Evolutionary conservation across 2,797 vertebrate genomes (phyloP), one percentile per base, ranked within the genome.

Genomic region (Hydrophis major): DNA sequence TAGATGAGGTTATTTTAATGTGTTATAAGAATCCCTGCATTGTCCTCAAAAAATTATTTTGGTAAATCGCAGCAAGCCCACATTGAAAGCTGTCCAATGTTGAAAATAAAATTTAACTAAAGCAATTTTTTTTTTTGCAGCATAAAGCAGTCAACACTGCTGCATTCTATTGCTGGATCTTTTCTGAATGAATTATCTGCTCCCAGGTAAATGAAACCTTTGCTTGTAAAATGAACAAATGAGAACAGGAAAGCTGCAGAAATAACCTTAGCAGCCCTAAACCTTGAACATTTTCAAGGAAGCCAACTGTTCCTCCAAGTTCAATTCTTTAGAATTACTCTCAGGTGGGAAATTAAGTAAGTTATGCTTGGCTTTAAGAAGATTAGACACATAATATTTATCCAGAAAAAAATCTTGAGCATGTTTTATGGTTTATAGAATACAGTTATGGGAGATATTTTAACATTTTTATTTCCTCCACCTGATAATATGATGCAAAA

Each of bases 101-200:
- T 59, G 16, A 10, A 25, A 37, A 47, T 50, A 8, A 25, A 61
- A 60, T n/a, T 60, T 18, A 28, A 47, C 25, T 18, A 59, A 92
- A 74, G 20, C 55, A 42, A 11, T 4, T 32, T 18, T 59, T 59
- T 20, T 59, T 59, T 63, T 61, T 61, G 16, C n/a, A 61, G 42
- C 12, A 32, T 28, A 28, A 13, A 57, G 32, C 0, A 0, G 0
- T 16, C 37, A 2, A 57, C 1, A 53, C 16, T 28, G 28, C 47
- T 53, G 6, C 13, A 61, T 7, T 1, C 4, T 22, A 8, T 69
- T n/a, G 2, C 5, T 8, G 47, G 20, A 7, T 16, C 56, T 0
- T 0, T 87, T 12, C 11, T 16, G 37, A 83, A 88, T 47, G 28
- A 63, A 13, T 14, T 28, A 28, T 63, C 59, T 1, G 4, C 2